Evolutionary conservation across 1,140 invertebrate species (phyloP).

Genomic region (Ylistrum balloti): DNA sequence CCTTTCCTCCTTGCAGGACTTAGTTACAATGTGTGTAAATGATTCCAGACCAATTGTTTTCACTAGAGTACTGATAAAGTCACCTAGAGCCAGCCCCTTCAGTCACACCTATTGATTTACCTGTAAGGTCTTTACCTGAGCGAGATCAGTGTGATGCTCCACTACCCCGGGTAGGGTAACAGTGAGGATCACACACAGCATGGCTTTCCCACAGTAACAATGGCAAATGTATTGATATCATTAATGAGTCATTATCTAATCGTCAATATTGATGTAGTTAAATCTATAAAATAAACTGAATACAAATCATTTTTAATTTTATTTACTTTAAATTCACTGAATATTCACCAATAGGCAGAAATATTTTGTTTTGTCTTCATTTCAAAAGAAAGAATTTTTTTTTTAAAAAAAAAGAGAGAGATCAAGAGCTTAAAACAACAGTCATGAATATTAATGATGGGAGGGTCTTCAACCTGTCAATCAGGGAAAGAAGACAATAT

Average conservation of each 20-base stretch:
- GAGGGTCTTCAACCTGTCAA: neutral
- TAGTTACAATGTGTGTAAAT: constrained; percentile 25
- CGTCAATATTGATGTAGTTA: neutral
- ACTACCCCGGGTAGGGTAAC: neutral
- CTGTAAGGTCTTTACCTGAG: constrained; percentile 5
- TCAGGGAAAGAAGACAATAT: neutral
- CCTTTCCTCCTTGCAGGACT: neutral
- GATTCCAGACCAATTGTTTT: neutral
- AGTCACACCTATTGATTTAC: constrained; percentile 26
- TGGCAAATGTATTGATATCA: neutral
- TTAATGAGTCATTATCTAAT: constrained; percentile 22
- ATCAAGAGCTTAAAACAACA: neutral
- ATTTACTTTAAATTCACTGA: neutral
- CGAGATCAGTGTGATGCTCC: neutral
- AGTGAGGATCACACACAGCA: neutral
- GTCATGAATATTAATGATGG: neutral
- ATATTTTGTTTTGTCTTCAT: constrained; percentile 27
- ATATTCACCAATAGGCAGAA: neutral
- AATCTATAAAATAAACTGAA: neutral
- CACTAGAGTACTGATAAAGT: constrained; percentile 10
- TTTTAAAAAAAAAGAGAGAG: too few species aligned
- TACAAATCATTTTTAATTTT: neutral
- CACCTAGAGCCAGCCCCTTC: neutral
- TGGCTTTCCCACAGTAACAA: neutral
- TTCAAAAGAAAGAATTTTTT: neutral